These are phyloP conservation scores for Noctua janthe DNA, from an alignment of 2,888 invertebrate species.

Conservation along the genomic window DNA sequence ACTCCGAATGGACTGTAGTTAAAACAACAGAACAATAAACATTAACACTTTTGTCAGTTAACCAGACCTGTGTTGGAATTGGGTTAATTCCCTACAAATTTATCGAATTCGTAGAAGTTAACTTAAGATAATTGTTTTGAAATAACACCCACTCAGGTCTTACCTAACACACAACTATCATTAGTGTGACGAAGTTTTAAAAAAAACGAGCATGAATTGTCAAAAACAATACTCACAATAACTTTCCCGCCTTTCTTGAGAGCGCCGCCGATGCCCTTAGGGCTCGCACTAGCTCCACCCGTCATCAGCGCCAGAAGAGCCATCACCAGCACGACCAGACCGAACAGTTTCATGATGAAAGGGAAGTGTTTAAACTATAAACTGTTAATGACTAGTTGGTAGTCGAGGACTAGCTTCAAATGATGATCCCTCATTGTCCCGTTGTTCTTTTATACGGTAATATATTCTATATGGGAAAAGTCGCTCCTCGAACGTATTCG, in stretches of 20 bases:
- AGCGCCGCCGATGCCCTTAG: constrained; percentile 48
- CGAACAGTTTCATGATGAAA: constrained; percentile 52
- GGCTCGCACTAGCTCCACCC: constrained; percentile 46
- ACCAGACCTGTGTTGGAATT: not conserved
- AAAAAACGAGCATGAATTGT: accelerated
- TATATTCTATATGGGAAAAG: constrained; percentile 4
- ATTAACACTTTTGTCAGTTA: not conserved
- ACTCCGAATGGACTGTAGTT: not conserved
- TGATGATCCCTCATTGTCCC: not conserved
- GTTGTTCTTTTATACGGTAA: constrained; percentile 21
- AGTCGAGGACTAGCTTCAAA: constrained; percentile 10
- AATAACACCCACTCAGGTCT: not conserved
- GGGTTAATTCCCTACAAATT: not conserved
- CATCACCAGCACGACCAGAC: constrained; percentile 44
- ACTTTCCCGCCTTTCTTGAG: constrained; percentile 69
- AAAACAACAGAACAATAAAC: not conserved
- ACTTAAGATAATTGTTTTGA: not conserved
- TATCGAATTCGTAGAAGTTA: not conserved
- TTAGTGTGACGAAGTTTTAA: not conserved
- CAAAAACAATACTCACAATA: constrained; percentile 60
- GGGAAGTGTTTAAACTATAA: not conserved
- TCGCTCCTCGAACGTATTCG: not conserved
- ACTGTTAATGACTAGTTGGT: not conserved
- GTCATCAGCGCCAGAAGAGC: constrained; percentile 48
- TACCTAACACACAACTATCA: no score